Base-by-base conservation (phyloP, 2,797 vertebrate genomes). In the Delichon dasypus region DNA sequence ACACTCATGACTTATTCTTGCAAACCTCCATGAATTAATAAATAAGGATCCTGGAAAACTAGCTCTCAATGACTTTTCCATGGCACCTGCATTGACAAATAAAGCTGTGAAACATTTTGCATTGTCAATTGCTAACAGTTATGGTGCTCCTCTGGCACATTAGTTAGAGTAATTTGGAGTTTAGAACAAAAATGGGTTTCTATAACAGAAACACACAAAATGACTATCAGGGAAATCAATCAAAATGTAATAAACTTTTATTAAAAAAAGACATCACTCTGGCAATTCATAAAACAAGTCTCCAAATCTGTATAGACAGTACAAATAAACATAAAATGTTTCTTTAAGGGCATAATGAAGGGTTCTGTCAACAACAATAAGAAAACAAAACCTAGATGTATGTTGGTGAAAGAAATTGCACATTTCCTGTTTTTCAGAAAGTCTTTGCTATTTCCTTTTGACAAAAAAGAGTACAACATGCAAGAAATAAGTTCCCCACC, bases 171-270 rank as follows among this genome's bases (percentile, higher is more conserved):
- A 96, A 93, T 95, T 95, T 90, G 68, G 42, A 40, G 48, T 93
- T 95, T 77, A 75, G 72, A 94, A 72, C 68, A 93, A 79, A 95
- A 93, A 85, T 65, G 64, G 73, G 44, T 77, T 75, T 90, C 71
- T 85, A 13, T 68, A 87, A 76, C 38, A 67, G 20, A 85, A 58
- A 55, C 30, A 78, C 62, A 55, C 14, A 32, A 74, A 86, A 78
- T 62, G 40, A 67, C 38, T 95, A 92, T 78, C 84, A 85, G 55
- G 32, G 66, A 94, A 95, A 97, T 95, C 88, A 95, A 96, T 94
- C 93, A 94, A 93, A 94, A 45, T 93, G 76, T 93, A 96, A 97
- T 96, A 96, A 95, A 94, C 91, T 92, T 94, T 89, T 95, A 95
- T 95, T 97, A 88, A 93, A 95, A 93, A 95, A 92, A 92, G 67